phyloP scores from a whole-genome alignment of 2,797 vertebrate genomes.

The Heterohyrax brucei region DNA sequence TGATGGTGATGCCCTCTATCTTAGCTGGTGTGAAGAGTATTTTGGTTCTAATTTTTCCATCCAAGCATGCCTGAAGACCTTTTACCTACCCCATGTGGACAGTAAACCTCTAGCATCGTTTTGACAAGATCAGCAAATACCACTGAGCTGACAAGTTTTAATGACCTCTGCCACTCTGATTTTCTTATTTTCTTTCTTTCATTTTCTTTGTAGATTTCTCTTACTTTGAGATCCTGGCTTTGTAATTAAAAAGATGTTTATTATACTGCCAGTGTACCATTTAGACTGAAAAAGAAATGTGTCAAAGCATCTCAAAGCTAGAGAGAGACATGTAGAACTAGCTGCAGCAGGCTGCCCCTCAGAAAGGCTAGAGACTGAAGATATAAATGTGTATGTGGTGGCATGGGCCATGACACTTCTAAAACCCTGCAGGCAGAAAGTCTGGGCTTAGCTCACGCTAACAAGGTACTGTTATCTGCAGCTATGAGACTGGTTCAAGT shows the following conservation, averaged over 20 bases:
- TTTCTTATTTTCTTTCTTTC: not conserved
- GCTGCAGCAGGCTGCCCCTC: fast-evolving
- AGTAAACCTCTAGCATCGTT: not conserved
- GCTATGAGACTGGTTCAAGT: not conserved
- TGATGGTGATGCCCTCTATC: not conserved
- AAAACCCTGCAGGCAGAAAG: not conserved
- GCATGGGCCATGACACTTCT: not conserved
- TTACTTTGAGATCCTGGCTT: not conserved
- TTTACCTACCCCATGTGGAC: not conserved
- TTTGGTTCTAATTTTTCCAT: not conserved
- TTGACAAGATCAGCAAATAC: not conserved
- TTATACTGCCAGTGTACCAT: fast-evolving
- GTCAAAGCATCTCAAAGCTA: not conserved
- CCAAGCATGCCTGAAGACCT: not conserved
- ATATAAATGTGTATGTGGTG: fast-evolving
- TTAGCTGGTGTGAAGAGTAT: not conserved
- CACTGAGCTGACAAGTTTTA: not conserved
- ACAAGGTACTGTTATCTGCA: not conserved
- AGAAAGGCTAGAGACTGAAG: not conserved
- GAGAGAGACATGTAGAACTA: not conserved
- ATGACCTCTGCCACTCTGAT: not conserved
- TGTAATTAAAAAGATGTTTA: not conserved
- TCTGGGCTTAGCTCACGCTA: not conserved
- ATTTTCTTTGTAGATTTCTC: not conserved
- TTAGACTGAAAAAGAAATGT: not conserved